Evolutionary conservation across 2,888 invertebrate species (phyloP).

Genomic region (Tiliacea aurago): DNA sequence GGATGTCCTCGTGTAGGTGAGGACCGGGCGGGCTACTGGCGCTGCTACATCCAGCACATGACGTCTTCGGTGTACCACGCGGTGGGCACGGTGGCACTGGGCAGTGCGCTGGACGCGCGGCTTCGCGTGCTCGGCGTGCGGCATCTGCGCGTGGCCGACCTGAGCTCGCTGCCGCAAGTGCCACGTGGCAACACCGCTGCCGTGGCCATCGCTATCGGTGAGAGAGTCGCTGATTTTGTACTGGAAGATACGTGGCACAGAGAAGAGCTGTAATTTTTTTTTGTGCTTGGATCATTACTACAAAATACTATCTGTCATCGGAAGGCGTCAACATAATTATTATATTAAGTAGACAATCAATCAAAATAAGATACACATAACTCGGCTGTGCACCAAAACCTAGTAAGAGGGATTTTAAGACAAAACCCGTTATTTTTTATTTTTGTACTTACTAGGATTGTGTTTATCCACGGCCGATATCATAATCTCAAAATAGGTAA

Average conservation of each 20-base stretch:
- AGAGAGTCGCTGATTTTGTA: slow-evolving; percentile 74
- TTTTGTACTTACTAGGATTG: no score
- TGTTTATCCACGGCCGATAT: no score
- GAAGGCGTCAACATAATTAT: background rate
- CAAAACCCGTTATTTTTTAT: no score
- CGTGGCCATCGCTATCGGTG: slow-evolving; percentile 76
- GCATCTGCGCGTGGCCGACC: slow-evolving; percentile 76
- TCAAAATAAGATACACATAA: background rate
- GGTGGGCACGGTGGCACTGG: slow-evolving; percentile 76
- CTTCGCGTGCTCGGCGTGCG: slow-evolving; percentile 75
- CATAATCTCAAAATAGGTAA: no score
- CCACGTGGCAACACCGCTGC: slow-evolving; percentile 79
- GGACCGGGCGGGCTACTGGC: slow-evolving; percentile 71
- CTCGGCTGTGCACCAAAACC: no score
- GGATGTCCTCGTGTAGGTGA: slow-evolving; percentile 68
- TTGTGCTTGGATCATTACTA: background rate
- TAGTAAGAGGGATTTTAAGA: no score
- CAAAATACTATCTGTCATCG: no score
- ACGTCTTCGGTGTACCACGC: slow-evolving; percentile 77
- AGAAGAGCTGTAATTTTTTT: background rate
- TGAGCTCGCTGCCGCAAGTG: slow-evolving; percentile 70
- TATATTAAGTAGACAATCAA: background rate
- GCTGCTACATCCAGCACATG: slow-evolving; percentile 79
- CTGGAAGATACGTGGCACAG: slow-evolving; percentile 45
- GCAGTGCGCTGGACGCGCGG: slow-evolving; percentile 73